Evolutionary conservation across 2,888 invertebrate species (phyloP).

Genomic region (Poecilus cupreus): DNA sequence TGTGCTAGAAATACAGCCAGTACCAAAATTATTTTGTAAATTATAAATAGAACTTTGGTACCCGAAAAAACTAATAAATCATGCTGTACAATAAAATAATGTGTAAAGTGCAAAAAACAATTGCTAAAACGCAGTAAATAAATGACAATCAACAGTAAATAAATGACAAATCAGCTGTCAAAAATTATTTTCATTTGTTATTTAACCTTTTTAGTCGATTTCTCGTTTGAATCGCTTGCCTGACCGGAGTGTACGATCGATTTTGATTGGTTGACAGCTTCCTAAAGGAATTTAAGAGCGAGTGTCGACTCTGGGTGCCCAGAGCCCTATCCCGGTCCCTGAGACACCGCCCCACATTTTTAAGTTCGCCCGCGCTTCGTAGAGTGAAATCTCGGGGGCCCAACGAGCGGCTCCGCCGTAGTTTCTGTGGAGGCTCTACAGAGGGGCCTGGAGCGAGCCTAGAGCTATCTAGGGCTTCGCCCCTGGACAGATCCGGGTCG

Average conservation of each 20-base stretch:
- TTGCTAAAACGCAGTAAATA: background rate
- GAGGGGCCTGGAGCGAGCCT: background rate
- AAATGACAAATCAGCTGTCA: background rate
- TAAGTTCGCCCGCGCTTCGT: background rate
- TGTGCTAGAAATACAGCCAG: background rate
- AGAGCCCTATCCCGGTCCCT: background rate
- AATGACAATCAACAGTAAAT: background rate
- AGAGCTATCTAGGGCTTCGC: background rate
- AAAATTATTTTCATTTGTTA: conserved; percentile 15
- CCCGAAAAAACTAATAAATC: background rate
- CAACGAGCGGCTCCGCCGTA: conserved; percentile 5
- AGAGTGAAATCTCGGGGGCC: conserved; percentile 36
- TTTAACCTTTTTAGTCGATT: conserved; percentile 39
- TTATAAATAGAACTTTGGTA: conserved; percentile 1
- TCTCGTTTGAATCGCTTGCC: conserved; percentile 32
- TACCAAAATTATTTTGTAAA: background rate
- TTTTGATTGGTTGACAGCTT: background rate
- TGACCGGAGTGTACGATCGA: conserved; percentile 15
- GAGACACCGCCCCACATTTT: background rate
- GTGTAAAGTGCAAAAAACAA: background rate
- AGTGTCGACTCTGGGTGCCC: background rate
- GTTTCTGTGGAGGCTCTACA: conserved; percentile 41
- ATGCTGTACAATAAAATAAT: background rate
- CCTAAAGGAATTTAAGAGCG: background rate
- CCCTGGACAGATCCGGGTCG: background rate